phyloP scores from a whole-genome alignment of 2,797 vertebrate genomes.

The Allobates femoralis region DNA sequence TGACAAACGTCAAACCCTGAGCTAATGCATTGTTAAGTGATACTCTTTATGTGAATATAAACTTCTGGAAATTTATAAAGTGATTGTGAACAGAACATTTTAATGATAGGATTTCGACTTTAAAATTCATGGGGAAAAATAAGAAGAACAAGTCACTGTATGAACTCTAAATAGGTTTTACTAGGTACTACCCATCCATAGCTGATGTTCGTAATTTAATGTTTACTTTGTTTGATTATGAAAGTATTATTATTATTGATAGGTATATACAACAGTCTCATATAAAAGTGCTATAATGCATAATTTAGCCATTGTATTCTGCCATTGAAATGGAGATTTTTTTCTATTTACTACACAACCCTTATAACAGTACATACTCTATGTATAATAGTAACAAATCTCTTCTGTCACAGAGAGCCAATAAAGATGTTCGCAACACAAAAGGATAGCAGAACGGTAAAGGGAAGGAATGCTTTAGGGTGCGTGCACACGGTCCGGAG shows the following conservation, averaged over 20 bases:
- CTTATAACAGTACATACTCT: not conserved
- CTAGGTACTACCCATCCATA: slow-evolving; percentile 73
- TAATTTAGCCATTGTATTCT: not conserved
- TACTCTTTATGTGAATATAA: not conserved
- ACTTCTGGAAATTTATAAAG: not conserved
- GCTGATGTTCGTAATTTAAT: slow-evolving; percentile 70
- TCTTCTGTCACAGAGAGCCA: too few species aligned
- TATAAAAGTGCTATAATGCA: not conserved
- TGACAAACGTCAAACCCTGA: slow-evolving; percentile 16
- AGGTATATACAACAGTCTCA: too few species aligned
- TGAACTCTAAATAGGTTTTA: slow-evolving; percentile 73
- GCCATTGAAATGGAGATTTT: not conserved
- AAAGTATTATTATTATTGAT: not conserved
- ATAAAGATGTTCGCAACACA: too few species aligned
- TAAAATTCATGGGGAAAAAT: slow-evolving; percentile 13
- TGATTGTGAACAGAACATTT: not conserved
- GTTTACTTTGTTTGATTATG: not conserved
- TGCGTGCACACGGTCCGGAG: too few species aligned
- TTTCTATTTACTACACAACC: not conserved
- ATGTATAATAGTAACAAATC: too few species aligned
- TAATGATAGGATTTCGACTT: not conserved
- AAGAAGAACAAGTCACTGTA: slow-evolving; percentile 74
- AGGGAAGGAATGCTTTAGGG: too few species aligned
- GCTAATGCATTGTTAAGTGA: slow-evolving; percentile 28
- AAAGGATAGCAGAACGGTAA: too few species aligned